phyloP scores from a whole-genome alignment of 2,888 invertebrate genomes.

The Acanthosoma haemorrhoidale region DNA sequence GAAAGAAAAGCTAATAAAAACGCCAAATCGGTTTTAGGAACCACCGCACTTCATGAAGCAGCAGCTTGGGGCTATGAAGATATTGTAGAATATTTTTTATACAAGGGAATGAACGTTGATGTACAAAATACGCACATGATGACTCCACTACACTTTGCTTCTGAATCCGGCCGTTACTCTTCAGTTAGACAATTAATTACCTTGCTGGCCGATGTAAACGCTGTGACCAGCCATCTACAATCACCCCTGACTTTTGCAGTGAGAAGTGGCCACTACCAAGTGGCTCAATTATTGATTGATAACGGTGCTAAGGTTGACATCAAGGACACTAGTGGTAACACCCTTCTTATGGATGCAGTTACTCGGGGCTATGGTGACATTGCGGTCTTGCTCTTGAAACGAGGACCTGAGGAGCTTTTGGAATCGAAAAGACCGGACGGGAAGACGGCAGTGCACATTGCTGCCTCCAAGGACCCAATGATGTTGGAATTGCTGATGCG shows the following conservation, averaged over 20 bases:
- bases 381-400: background rate
- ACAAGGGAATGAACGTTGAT: constrained; percentile 18
- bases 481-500: background rate
- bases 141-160: background rate
- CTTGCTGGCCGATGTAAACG: background rate
- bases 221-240: background rate
- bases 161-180: background rate
- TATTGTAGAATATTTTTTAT: background rate
- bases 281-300: background rate
- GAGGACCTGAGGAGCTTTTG: background rate
- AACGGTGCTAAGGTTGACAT: constrained; percentile 11
- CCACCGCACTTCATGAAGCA: constrained; percentile 4
- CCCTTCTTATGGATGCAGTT: background rate
- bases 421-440: background rate
- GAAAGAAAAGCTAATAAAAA: background rate
- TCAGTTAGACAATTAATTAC: background rate
- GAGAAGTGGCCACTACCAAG: background rate
- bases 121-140: background rate
- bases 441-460: background rate
- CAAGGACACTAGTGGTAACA: background rate
- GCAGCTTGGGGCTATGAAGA: background rate
- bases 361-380: background rate
- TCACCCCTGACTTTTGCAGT: background rate
- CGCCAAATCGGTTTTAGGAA: background rate
- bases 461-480: background rate